phyloP scores from a whole-genome alignment of 2,113 vertebrate species.

The Halcyon malimbica region DNA sequence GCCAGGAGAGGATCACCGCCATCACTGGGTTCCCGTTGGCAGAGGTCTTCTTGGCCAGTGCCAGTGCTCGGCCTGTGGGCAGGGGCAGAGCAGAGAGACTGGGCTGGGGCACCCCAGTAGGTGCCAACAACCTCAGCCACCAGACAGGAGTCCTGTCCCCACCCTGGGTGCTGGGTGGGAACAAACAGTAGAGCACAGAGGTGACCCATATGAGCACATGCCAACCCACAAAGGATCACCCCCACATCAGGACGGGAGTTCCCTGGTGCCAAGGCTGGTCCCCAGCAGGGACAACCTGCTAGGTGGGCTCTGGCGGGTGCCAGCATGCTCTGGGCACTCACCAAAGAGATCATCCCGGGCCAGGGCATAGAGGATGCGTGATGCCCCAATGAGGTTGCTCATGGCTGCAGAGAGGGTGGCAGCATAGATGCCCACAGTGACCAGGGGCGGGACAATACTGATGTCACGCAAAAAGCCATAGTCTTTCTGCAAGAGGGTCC shows the following conservation, averaged over 20 bases:
- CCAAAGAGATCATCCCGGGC: constrained; percentile 90
- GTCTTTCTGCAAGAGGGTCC: constrained; percentile 84
- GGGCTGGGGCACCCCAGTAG: background rate
- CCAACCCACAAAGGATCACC: background rate
- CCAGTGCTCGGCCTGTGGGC: constrained; percentile 76
- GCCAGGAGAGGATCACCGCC: constrained; percentile 88
- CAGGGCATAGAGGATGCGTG: constrained; percentile 88
- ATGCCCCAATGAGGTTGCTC: constrained; percentile 91
- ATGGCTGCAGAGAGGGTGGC: constrained; percentile 89
- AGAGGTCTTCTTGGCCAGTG: constrained; percentile 84
- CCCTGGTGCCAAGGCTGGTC: background rate
- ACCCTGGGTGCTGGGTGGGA: background rate
- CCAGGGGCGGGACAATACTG: constrained; percentile 85
- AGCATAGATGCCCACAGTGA: constrained; percentile 86
- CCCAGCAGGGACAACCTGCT: background rate
- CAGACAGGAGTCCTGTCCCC: background rate
- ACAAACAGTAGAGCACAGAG: background rate
- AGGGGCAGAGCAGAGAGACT: background rate
- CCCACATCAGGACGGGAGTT: background rate
- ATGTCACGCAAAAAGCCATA: constrained; percentile 89
- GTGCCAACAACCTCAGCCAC: background rate
- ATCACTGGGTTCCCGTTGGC: constrained; percentile 86
- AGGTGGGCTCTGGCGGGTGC: background rate
- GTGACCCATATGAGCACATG: background rate
- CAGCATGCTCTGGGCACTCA: constrained; percentile 14